Conservation (phyloP, 1,140 invertebrate genomes). For the Dendroctonus ponderosae region DNA sequence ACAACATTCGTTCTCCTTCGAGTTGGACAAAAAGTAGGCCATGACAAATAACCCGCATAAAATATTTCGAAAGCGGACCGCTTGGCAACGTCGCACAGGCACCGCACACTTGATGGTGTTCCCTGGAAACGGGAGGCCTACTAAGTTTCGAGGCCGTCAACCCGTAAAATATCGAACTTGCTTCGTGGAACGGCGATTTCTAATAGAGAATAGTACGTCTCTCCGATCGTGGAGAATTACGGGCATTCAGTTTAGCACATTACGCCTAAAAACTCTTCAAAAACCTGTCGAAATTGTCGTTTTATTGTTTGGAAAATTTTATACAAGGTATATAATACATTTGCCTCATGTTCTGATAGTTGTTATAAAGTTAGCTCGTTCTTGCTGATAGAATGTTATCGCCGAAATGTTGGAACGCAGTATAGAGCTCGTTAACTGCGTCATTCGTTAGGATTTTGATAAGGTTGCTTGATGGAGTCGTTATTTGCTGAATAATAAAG, state of each 20-base stretch:
- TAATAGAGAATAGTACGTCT: slow-evolving; percentile 23
- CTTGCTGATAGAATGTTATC: neutral
- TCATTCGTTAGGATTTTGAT: slow-evolving; percentile 31
- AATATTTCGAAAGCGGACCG: slow-evolving; percentile 28
- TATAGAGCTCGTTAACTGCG: slow-evolving; percentile 27
- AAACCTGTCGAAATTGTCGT: neutral
- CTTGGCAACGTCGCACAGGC: slow-evolving; percentile 18
- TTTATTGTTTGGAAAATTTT: neutral
- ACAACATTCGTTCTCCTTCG: slow-evolving; percentile 18
- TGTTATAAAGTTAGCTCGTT: neutral
- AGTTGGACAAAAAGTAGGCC: slow-evolving; percentile 27
- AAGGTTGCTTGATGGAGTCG: slow-evolving; percentile 30
- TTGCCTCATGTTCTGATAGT: neutral
- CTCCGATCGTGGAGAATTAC: slow-evolving; percentile 8
- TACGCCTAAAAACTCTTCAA: neutral
- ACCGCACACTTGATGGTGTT: slow-evolving; percentile 30
- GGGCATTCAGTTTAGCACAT: neutral
- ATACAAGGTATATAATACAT: neutral
- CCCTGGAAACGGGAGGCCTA: slow-evolving; percentile 32
- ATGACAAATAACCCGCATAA: slow-evolving; percentile 33
- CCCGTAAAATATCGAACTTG: slow-evolving; percentile 26
- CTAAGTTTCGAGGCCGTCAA: slow-evolving; percentile 32
- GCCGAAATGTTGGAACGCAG: slow-evolving; percentile 2
- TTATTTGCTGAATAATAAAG: slow-evolving; percentile 32
- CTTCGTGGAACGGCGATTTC: slow-evolving; percentile 27